Conservation (phyloP, 2,888 invertebrate species). For the Dascillus cervinus region DNA sequence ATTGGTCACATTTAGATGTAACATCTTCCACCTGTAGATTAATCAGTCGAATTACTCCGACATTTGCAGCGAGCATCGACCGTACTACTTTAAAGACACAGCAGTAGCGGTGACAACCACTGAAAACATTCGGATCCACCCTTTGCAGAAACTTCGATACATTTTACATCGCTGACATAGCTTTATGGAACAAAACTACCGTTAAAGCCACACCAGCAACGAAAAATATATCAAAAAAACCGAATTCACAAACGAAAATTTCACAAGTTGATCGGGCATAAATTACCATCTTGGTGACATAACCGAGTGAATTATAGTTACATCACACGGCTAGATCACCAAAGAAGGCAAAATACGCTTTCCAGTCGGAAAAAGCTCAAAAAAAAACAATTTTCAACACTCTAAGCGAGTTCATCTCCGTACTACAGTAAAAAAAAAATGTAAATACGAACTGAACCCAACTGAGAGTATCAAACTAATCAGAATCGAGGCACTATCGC, state of each 20-base stretch:
- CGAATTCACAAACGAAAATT: conserved; percentile 5
- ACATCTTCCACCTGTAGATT: too few relatives aligned
- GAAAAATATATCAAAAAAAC: conserved; percentile 26
- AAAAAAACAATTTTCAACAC: conserved; percentile 8
- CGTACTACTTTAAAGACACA: conserved; percentile 2
- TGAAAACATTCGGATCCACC: too few relatives aligned
- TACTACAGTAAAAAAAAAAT: conserved; percentile 14
- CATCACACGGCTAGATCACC: conserved; percentile 44
- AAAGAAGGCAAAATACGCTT: conserved; percentile 32
- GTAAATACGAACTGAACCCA: conserved; percentile 14
- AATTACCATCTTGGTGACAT: conserved; percentile 28
- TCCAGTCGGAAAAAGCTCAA: conserved; percentile 4
- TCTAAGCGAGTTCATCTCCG: conserved; percentile 19
- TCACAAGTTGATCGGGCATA: conserved; percentile 4
- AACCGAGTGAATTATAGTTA: conserved; percentile 28
- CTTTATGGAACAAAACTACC: conserved; percentile 34
- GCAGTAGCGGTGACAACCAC: conserved; percentile 1
- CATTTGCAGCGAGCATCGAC: too few relatives aligned
- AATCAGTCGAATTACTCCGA: too few relatives aligned
- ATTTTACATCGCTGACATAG: conserved; percentile 41
- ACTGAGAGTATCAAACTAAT: conserved; percentile 12
- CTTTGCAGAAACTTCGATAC: conserved; percentile 11
- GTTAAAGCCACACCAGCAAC: conserved; percentile 39
- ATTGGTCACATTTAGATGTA: too few relatives aligned
- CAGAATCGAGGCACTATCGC: conserved; percentile 8